Base-by-base conservation (phyloP, 2,888 invertebrate species). In the Euspilapteryx auroguttella region DNA sequence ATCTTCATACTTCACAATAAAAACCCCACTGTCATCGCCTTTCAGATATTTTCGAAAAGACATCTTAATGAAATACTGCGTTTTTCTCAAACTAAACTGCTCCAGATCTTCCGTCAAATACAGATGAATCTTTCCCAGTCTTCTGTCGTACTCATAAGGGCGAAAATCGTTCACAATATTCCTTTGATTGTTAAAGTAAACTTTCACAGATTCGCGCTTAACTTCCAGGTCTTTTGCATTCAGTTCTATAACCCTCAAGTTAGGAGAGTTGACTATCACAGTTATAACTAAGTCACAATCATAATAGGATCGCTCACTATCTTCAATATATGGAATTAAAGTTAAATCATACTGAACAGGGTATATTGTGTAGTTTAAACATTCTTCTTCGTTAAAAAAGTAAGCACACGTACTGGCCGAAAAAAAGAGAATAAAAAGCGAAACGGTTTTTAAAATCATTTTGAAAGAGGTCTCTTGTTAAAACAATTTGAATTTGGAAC, bases 301-400 rank as follows among this genome's bases (percentile, higher is more conserved):
- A 28, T 61, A 73, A 40, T 55, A 64, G 15, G 57, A 55, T 20
- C 36, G 40, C 2, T 40, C 41, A 6, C 47, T 48, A 12, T 38
- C 44, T 21, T 46, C 49, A 25, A 68, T 39, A 24, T 58, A 54
- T 0, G 73, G 73, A 10, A 41, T 55, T 28, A 75, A 45, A 2
- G 49, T 55, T 1, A 75, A 30, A 28, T 73, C 73, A 24, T 75
- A 75, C 35, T 73, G 65, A 34, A 69, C 52, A 32, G 75, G 75
- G 35, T 75, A 75, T 25, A 75, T 58, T 28, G 71, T 71, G 24
- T 68, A 75, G 37, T 73, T 69, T 10, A 73, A 43, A 39, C 75
- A 75, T 38, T 73, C 71, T 42, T 73, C 73, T 25, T 63, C 58
- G 17, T 40, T 34, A 10, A 58, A 37, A 15, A 55, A 39, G 32